Base-by-base conservation (phyloP, 2,113 vertebrate genomes). In the Tetrao urogallus region DNA sequence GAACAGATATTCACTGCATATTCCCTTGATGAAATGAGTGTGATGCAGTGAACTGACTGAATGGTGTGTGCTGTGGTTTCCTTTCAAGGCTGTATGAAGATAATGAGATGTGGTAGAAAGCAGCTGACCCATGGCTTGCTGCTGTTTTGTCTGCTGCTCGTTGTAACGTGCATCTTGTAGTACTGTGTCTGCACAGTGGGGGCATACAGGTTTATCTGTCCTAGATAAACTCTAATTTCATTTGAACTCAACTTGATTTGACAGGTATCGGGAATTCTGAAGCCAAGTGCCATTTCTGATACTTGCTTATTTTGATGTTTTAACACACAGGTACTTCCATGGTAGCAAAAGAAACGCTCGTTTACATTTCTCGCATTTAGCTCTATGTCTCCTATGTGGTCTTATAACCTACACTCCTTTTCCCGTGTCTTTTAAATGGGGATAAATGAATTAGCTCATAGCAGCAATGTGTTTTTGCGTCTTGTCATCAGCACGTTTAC, bases 111-210 rank as follows among this genome's bases (percentile, higher is more conserved):
- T 64, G 70, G 74, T 36, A 30, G 43, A 61, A 82, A 82, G 20
- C 40, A 65, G 63, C 34, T 40, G 92, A 54, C 72, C 88, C n/a
- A 52, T 0, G 57, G 64, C 27, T 77, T 36, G 50, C 25, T 30
- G 2, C 5, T 96, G 73, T 95, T 96, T 86, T 90, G 96, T 94
- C 96, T 96, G 11, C 69, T 42, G 30, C 54, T 73, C 15, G 3
- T 60, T 24, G 73, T 30, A 45, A 8, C 1, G 13, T n/a, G 22
- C 0, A 0, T 22, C 79, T 74, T 40, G 5, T 5, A 42, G 72
- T 10, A 66, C 73, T n/a, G 56, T 25, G 38, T 64, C 88, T 52
- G 69, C 82, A 84, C 57, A 86, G 7, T 2, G 5, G 60, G 56
- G 80, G 76, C 47, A 83, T 5, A 61, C 2, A 85, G 63, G 58